Conservation (phyloP, 2,797 vertebrate genomes). For the Pyrocephalus nanus region DNA sequence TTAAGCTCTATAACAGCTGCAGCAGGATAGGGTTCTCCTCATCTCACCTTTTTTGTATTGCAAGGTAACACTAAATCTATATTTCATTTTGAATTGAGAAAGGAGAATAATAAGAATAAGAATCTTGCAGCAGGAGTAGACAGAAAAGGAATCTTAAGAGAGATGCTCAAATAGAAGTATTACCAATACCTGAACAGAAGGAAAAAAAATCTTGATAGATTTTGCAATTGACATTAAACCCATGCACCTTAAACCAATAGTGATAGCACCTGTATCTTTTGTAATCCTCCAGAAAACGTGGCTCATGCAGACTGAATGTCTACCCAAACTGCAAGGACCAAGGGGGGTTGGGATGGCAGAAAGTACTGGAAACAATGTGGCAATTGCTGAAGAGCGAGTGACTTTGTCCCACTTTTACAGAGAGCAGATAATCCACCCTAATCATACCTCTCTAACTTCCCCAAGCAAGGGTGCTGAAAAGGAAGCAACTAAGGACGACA, state of each 20-base stretch:
- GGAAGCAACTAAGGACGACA: not conserved
- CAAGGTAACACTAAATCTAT: not conserved
- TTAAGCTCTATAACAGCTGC: not conserved
- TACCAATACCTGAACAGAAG: not conserved
- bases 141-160: not conserved
- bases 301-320: not conserved
- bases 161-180: not conserved
- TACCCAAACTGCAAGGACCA: not conserved
- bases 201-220: not conserved
- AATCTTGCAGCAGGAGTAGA: not conserved
- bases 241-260: not conserved
- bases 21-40: not conserved
- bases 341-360: not conserved
- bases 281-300: not conserved
- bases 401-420: not conserved
- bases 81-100: not conserved
- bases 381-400: not conserved
- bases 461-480: not conserved
- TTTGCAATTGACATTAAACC: not conserved
- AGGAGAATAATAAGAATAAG: not conserved
- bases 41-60: not conserved
- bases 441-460: not conserved
- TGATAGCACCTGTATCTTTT: not conserved
- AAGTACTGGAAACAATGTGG: not conserved
- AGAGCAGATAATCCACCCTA: not conserved